Percentiles rank a stretch among this genome's conserved stretches.
phyloP scores from a whole-genome alignment of 2,113 vertebrate species.

The Platichthys flesus region DNA sequence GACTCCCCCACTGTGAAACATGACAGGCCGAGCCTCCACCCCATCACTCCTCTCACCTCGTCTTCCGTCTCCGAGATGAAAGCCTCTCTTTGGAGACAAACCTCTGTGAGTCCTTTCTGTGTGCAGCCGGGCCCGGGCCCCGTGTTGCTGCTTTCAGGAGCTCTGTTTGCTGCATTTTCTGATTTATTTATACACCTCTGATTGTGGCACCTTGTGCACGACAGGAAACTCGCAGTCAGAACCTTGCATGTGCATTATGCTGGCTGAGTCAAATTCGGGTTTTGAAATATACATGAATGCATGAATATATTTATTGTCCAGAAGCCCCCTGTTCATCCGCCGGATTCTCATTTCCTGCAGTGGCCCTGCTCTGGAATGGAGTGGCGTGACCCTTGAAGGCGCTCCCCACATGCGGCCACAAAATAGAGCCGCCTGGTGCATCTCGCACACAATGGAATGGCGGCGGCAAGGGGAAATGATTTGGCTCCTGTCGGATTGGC shows the following conservation, averaged over 20 bases:
- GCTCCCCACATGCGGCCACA: constrained; percentile 58
- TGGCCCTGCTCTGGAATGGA: constrained; percentile 61
- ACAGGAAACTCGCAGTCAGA: constrained; percentile 45
- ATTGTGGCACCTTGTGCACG: constrained; percentile 69
- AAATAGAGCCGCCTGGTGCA: constrained; percentile 55
- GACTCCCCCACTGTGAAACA: constrained; percentile 68
- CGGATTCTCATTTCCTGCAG: constrained; percentile 67
- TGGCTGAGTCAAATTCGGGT: constrained; percentile 57
- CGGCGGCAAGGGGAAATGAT: constrained; percentile 72
- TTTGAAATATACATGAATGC: constrained; percentile 75
- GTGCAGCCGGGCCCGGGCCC: constrained; percentile 14
- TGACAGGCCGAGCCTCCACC: constrained; percentile 67
- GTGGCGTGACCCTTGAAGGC: constrained; percentile 71
- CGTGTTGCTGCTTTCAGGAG: constrained; percentile 59
- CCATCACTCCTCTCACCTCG: constrained; percentile 69
- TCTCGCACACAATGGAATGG: constrained; percentile 60
- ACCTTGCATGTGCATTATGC: constrained; percentile 65
- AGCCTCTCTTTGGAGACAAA: constrained; percentile 66
- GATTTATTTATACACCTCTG: constrained; percentile 76
- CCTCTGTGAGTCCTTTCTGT: constrained; percentile 42
- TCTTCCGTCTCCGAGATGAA: constrained; percentile 65
- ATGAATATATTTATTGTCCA: constrained; percentile 70
- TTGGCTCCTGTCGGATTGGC: constrained; percentile 69
- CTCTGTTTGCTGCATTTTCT: constrained; percentile 70
- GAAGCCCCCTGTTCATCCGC: constrained; percentile 39